Evolutionary conservation across 1,140 invertebrate species (phyloP), one percentile per base, ranked within the genome.

Genomic region (Pinna nobilis): DNA sequence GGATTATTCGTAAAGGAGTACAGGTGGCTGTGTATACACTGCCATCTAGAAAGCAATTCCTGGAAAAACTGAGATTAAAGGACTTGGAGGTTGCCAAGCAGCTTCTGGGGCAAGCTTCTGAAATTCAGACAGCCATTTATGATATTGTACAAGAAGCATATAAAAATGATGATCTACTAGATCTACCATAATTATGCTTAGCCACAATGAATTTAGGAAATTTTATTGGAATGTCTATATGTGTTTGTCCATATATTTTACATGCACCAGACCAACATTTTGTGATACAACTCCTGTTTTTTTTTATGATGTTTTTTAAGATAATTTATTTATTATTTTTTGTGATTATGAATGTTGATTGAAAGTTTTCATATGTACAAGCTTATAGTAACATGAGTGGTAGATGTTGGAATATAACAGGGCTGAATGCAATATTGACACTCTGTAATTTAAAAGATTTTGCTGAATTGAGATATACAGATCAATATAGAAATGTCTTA

Each of bases 1-100:
- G 95, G 93, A 89, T 89, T 20, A 78, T 89, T 7, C 64, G 81
- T 33, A 86, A 89, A 74, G 95, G 94, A 25, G 97, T 96, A 0
- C 89, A 92, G 50, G 83, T 97, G 9, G 96, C 96, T 0, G 97
- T 97, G 94, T 95, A 95, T 83, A 93, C 95, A 0, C 90, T 98
- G 83, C 96, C 97, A 0, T 93, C 91, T 0, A 91, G 81, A 61
- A 67, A 77, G 60, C 77, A 63, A 30, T 74, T 87, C 60, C 74
- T 82, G 13, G 75, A 68, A 28, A 82, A 79, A 50, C 75, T 75
- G 74, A 76, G 67, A 51, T 66, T 72, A 32, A 30, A 61, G 23
- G 79, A 82, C 23, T 53, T 64, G 37, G 71, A 74, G 18, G 60
- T 61, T 30, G 76, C 72, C 0, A 66, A 68, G 18, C 64, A 61